Percentiles rank a stretch among this genome's conserved stretches.
Conservation (phyloP, 2,888 invertebrate genomes). For the Tridacna gigas region DNA sequence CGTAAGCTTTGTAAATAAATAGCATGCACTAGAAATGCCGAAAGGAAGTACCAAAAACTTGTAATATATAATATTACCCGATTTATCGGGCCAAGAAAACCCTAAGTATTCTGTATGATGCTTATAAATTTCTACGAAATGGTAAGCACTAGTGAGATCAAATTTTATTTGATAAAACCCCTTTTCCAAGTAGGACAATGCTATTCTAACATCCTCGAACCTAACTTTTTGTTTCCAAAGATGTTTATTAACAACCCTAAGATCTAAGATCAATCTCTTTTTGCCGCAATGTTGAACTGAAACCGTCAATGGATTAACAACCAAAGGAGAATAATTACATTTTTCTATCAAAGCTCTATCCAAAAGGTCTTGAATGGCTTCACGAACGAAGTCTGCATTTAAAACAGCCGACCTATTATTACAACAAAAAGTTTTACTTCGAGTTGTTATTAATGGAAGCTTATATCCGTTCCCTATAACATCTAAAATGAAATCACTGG, state of each 20-base stretch:
- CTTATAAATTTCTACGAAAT: neutral
- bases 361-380: conserved; percentile 14
- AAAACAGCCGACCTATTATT: conserved; percentile 6
- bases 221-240: no score
- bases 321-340: neutral
- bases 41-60: conserved; percentile 20
- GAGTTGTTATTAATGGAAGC: conserved; percentile 24
- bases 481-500: no score
- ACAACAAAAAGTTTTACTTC: neutral
- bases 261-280: no score
- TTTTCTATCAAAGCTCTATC: conserved; percentile 15
- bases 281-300: no score
- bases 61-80: neutral
- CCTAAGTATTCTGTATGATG: conserved; percentile 22
- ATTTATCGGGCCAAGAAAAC: conserved; percentile 4
- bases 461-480: conserved; percentile 36
- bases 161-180: conserved; percentile 9
- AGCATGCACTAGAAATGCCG: neutral
- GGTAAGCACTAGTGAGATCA: conserved; percentile 16
- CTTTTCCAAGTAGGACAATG: neutral
- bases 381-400: neutral
- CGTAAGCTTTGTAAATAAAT: neutral
- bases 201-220: no score
- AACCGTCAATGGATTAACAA: conserved; percentile 2
- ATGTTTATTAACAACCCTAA: no score